Evolutionary conservation across 2,797 vertebrate genomes (phyloP), one percentile per base, ranked within the genome.

Genomic region (Triplophysa yarkandensis): DNA sequence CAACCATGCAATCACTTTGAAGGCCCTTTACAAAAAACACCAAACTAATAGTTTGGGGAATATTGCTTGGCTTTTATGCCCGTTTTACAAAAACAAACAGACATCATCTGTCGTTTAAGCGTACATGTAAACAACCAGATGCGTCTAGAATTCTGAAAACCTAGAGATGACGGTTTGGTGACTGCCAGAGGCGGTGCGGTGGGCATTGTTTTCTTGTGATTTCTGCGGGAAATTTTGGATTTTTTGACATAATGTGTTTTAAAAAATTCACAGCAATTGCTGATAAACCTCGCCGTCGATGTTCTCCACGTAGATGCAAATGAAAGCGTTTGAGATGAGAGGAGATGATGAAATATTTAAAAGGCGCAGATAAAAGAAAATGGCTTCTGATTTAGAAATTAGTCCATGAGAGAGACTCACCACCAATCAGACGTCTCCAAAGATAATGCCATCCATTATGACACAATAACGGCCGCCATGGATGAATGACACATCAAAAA

Each of bases 401-500:
- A 17, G 14, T 14, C 23, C 21, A 28, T 39, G 19, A 11, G 48
- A 60, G 34, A 77, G 60, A 60, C 6, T 30, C 21, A 23, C 50
- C 41, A 43, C 48, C 19, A 50, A 11, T 10, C 19, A 50, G 2
- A 50, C 32, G 14, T 72, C 58, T 63, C 63, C 9, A 23, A 60
- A 43, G 10, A 44, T 8, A 71, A 68, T 39, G 16, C n/a, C 6
- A 6, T 41, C n/a, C 57, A 46, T 41, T 46, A 60, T 9, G 14
- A 41, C 48, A 36, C 27, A 64, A 72, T 50, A 36, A 78, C 25
- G 77, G 66, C 57, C 34, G 43, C 57, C 32, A 64, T 2, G 7
- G 44, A 21, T 16, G 32, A 48, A 75, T 55, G 34, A 60, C 11
- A 44, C 62, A 67, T 68, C 54, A 67, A 77, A 71, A 55, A 27